phyloP scores from a whole-genome alignment of 2,888 invertebrate species.

The Parnassius glacialis region DNA sequence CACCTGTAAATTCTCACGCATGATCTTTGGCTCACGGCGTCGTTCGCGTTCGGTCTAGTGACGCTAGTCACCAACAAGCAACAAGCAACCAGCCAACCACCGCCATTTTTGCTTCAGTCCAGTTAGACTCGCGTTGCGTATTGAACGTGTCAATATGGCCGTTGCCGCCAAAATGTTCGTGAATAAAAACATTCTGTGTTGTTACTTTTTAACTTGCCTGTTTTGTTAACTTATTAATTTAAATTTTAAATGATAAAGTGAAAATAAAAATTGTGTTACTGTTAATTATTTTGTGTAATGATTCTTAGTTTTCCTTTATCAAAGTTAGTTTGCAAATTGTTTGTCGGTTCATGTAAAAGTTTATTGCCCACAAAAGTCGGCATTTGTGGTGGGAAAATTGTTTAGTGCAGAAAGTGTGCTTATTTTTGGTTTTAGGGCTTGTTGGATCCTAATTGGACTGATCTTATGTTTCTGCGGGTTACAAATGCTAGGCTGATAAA shows the following conservation, averaged over 20 bases:
- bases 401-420: constrained; percentile 17
- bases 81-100: constrained; percentile 35
- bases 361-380: constrained; percentile 18
- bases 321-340: constrained; percentile 25
- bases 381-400: constrained; percentile 23
- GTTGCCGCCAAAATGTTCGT: constrained; percentile 48
- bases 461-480: constrained; percentile 9
- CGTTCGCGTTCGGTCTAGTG: constrained; percentile 30
- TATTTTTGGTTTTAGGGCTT: constrained; percentile 18
- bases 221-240: constrained; percentile 30
- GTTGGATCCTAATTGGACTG: constrained; percentile 24
- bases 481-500: constrained; percentile 3
- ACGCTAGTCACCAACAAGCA: too few relatives aligned
- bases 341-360: constrained; percentile 21
- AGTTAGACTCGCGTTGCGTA: constrained; percentile 48
- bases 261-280: constrained; percentile 10
- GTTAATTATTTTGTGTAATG: constrained; percentile 3
- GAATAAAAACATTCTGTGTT: constrained; percentile 44
- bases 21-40: constrained; percentile 57
- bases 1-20: constrained; percentile 48
- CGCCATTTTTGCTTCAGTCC: constrained; percentile 69
- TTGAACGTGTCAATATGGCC: constrained; percentile 43
- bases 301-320: constrained; percentile 1
- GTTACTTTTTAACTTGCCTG: constrained; percentile 39
- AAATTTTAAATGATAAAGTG: background rate